Percentiles rank a stretch among this genome's conserved stretches.
Conservation (phyloP, 2,888 invertebrate genomes). For the Volucella inflata region DNA sequence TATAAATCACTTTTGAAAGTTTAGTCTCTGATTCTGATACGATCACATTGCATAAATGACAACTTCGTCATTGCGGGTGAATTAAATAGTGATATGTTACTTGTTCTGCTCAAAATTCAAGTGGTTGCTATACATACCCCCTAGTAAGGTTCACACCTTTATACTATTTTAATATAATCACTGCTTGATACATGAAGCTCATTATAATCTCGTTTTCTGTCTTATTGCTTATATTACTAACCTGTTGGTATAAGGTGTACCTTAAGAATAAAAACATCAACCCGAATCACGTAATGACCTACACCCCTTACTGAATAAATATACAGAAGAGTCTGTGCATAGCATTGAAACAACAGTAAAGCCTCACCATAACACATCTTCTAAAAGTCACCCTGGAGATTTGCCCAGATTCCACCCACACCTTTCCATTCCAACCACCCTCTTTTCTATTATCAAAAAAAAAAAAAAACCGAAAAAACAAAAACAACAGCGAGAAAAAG, state of each 20-base stretch:
- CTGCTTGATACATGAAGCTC: neutral
- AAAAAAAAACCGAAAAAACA: neutral
- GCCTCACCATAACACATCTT: conserved; percentile 35
- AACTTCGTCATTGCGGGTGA: no score
- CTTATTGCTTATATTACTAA: neutral
- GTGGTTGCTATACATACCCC: no score
- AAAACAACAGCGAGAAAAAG: neutral
- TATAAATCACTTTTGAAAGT: no score
- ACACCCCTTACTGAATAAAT: neutral
- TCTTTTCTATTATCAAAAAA: conserved; percentile 8
- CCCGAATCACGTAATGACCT: conserved; percentile 44
- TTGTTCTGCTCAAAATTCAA: no score
- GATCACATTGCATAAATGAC: no score
- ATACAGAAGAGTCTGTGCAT: neutral
- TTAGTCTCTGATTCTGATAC: no score
- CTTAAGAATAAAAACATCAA: conserved; percentile 13
- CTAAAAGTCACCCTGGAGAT: conserved; percentile 55
- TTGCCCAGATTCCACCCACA: neutral
- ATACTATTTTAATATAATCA: no score
- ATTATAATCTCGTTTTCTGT: conserved; percentile 6
- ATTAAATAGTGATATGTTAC: no score
- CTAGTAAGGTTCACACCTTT: no score
- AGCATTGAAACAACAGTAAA: conserved; percentile 40
- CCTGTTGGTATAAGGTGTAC: conserved; percentile 25
- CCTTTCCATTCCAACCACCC: neutral